These are phyloP conservation scores for Diplolepis rosae DNA, from an alignment of 2,888 invertebrate genomes.

Conservation along the genomic window DNA sequence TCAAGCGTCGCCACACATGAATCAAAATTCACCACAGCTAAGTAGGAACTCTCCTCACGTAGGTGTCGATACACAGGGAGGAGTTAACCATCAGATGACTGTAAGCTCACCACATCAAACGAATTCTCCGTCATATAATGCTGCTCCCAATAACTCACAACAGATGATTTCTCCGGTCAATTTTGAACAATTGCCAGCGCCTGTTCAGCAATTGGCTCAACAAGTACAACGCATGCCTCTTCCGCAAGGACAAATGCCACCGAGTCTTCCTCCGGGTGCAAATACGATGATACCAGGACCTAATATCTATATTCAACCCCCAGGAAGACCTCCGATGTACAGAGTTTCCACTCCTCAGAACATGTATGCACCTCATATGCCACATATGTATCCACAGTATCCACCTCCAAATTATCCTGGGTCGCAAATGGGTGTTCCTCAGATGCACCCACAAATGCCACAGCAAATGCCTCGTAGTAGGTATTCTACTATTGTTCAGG, in stretches of 20 bases:
- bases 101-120: constrained; percentile 62
- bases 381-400: constrained; percentile 65
- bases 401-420: constrained; percentile 52
- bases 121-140: constrained; percentile 61
- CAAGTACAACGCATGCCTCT: constrained; percentile 72
- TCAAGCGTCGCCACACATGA: constrained; percentile 58
- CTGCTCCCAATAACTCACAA: constrained; percentile 44
- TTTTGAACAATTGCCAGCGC: constrained; percentile 70
- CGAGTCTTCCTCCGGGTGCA: constrained; percentile 66
- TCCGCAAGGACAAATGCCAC: constrained; percentile 65
- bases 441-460: constrained; percentile 64
- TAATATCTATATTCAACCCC: constrained; percentile 71
- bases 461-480: constrained; percentile 60
- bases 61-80: constrained; percentile 37
- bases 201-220: constrained; percentile 71
- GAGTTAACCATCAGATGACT: constrained; percentile 41
- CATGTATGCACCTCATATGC: constrained; percentile 67
- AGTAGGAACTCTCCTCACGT: constrained; percentile 49
- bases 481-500: constrained; percentile 50
- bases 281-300: constrained; percentile 66
- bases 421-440: constrained; percentile 60
- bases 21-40: constrained; percentile 57
- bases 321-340: constrained; percentile 72
- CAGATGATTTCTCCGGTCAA: constrained; percentile 66
- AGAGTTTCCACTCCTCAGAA: constrained; percentile 64